Evolutionary conservation across 1,140 invertebrate species (phyloP).

Genomic region (Dendrolimus punctatus): DNA sequence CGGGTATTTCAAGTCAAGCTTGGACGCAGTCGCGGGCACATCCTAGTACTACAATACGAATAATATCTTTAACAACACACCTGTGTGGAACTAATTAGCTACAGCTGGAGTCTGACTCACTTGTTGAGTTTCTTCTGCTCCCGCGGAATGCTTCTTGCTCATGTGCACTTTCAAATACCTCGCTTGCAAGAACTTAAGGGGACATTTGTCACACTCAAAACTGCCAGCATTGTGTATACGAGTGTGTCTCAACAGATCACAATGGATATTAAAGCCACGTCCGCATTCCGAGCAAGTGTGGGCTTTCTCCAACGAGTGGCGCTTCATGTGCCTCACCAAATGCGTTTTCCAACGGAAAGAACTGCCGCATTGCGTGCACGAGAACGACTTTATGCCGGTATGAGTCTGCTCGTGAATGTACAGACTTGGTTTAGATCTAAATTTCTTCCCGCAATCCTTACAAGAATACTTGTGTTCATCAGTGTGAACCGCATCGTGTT

Average conservation of each 20-base stretch:
- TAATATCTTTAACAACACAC: too few species aligned
- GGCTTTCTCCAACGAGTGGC: slow-evolving; percentile 64
- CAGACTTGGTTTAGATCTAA: slow-evolving; percentile 68
- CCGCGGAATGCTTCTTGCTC: slow-evolving; percentile 30
- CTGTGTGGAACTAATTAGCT: too few species aligned
- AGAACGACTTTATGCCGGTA: slow-evolving; percentile 66
- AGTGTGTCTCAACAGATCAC: slow-evolving; percentile 68
- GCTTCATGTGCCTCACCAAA: slow-evolving; percentile 60
- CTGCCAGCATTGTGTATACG: slow-evolving; percentile 62
- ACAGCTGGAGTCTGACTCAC: too few species aligned
- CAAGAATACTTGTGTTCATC: slow-evolving; percentile 68
- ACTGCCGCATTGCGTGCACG: slow-evolving; percentile 63
- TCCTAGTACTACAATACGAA: too few species aligned
- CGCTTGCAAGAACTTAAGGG: slow-evolving; percentile 71
- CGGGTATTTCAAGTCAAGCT: too few species aligned
- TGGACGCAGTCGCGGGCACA: too few species aligned
- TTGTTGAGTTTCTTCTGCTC: too few species aligned
- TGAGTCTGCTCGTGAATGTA: slow-evolving; percentile 70
- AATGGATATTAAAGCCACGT: slow-evolving; percentile 69
- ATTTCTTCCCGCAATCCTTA: slow-evolving; percentile 68
- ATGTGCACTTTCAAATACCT: slow-evolving; percentile 71
- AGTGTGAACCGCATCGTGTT: slow-evolving; percentile 63
- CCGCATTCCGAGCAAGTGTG: slow-evolving; percentile 70
- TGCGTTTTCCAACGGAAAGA: slow-evolving; percentile 69
- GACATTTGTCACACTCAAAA: slow-evolving; percentile 71